Evolutionary conservation across 2,888 invertebrate genomes (phyloP).

Genomic region (Cantharis nigra): DNA sequence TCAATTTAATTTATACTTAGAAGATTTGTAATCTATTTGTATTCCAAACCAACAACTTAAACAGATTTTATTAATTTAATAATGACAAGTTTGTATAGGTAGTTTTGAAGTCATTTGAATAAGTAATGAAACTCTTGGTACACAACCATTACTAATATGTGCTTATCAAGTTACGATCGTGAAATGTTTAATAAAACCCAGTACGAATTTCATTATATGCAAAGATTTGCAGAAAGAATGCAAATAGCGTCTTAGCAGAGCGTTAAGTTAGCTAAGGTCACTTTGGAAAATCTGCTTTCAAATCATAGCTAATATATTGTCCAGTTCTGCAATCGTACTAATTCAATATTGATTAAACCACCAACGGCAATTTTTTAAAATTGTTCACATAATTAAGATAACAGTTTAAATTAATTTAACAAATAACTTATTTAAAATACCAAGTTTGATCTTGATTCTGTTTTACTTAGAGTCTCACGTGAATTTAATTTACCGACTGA

Average conservation of each 20-base stretch:
- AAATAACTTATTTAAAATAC: too few relatives aligned
- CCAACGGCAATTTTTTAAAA: too few relatives aligned
- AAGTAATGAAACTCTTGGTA: slow-evolving; percentile 23
- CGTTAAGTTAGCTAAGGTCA: too few relatives aligned
- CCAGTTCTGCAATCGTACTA: too few relatives aligned
- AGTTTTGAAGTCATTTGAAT: slow-evolving; percentile 24
- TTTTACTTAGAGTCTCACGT: too few relatives aligned
- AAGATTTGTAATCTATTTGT: slow-evolving; percentile 25
- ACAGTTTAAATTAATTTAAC: too few relatives aligned
- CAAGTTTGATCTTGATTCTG: too few relatives aligned
- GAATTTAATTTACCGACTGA: too few relatives aligned
- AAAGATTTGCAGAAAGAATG: background rate
- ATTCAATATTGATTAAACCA: too few relatives aligned
- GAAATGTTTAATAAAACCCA: background rate
- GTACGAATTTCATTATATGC: background rate
- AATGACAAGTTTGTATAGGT: slow-evolving; percentile 16
- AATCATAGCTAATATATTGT: too few relatives aligned
- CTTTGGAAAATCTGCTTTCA: too few relatives aligned
- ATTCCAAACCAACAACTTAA: slow-evolving; percentile 15
- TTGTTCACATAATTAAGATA: too few relatives aligned
- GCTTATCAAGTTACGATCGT: slow-evolving; percentile 5
- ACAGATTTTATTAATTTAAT: background rate
- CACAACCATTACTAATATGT: slow-evolving; percentile 4
- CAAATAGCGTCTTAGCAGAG: background rate
- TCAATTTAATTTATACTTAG: slow-evolving; percentile 19